Conservation (phyloP, 2,888 invertebrate species). For the Keiferia lycopersicella region DNA sequence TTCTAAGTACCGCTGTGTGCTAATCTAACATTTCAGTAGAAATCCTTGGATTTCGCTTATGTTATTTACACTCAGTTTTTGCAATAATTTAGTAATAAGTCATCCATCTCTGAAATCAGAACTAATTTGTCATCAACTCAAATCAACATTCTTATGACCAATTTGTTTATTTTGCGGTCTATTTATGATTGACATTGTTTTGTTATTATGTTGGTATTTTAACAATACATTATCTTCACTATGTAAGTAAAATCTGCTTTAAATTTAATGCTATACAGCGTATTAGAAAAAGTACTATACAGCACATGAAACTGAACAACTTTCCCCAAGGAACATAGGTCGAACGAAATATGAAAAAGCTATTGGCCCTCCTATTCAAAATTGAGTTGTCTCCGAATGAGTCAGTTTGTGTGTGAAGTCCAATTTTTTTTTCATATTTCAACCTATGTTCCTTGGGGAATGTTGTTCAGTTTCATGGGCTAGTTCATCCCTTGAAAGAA, state of each 20-base stretch:
- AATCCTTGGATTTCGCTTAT: not conserved
- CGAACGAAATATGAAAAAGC: no score
- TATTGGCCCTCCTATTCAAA: no score
- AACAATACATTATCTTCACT: not conserved
- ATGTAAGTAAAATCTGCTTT: not conserved
- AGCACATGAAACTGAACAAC: no score
- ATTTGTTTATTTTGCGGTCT: not conserved
- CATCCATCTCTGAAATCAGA: not conserved
- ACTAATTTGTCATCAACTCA: not conserved
- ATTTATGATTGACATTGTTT: constrained; percentile 3
- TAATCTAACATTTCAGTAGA: not conserved
- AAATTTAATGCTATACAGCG: not conserved
- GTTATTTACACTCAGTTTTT: not conserved
- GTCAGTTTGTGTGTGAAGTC: no score
- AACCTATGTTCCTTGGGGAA: no score
- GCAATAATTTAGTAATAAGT: not conserved
- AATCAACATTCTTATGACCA: constrained; percentile 14
- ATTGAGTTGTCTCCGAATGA: no score
- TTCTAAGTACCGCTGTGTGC: not conserved
- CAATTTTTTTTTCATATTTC: no score
- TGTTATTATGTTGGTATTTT: constrained; percentile 2
- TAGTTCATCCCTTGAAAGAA: no score
- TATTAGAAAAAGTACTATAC: no score
- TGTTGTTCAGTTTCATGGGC: no score
- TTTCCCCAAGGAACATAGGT: no score